A percentile compares a stretch with the other conserved stretches of the same genome.
phyloP scores from a whole-genome alignment of 2,113 vertebrate species.

The Phasianus colchicus region DNA sequence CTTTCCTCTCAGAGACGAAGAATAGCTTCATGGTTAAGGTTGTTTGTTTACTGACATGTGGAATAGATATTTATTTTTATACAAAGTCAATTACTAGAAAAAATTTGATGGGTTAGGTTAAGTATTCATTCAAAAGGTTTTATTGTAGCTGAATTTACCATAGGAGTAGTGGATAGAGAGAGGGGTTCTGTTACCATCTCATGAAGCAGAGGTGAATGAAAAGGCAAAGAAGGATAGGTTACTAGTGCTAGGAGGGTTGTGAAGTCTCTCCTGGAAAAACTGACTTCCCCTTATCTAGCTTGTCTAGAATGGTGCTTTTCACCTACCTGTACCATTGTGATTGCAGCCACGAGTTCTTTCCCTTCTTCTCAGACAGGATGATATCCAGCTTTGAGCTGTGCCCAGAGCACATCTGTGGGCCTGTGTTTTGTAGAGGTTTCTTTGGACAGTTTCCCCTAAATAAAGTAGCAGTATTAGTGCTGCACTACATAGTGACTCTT shows the following conservation, averaged over 20 bases:
- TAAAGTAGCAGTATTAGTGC: not conserved
- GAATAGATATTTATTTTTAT: not conserved
- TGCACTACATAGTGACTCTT: too few species aligned
- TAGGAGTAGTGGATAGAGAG: not conserved
- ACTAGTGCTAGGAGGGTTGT: not conserved
- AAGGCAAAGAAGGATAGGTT: too few species aligned
- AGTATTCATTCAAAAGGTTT: not conserved
- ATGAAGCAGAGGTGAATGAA: not conserved
- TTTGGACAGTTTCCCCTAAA: not conserved
- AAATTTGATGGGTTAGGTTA: not conserved
- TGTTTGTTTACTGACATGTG: not conserved
- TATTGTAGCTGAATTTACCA: not conserved
- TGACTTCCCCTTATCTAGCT: not conserved
- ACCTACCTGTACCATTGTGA: rapidly evolving
- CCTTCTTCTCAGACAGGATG: not conserved
- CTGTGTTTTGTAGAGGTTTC: too few species aligned
- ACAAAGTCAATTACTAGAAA: not conserved
- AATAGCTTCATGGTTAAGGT: not conserved
- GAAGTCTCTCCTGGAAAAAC: not conserved
- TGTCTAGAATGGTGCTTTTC: not conserved
- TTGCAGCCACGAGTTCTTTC: not conserved
- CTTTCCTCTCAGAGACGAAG: not conserved
- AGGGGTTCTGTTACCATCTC: not conserved
- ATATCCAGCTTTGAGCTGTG: not conserved
- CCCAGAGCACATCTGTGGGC: too few species aligned